phyloP scores from a whole-genome alignment of 2,888 invertebrate genomes.

The Caenorhabditis virilis region DNA sequence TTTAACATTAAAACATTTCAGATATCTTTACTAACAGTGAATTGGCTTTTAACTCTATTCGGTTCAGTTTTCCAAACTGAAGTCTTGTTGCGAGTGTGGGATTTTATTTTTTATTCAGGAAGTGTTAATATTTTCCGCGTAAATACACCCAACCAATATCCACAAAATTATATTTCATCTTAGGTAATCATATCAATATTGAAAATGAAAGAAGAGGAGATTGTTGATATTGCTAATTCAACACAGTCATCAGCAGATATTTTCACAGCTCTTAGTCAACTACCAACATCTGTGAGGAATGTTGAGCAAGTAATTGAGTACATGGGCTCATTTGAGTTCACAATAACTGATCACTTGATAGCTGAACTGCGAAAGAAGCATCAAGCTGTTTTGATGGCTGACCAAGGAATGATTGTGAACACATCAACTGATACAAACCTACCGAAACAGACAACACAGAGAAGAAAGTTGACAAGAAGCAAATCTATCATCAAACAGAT shows the following conservation, averaged over 20 bases:
- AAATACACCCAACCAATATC: slow-evolving; percentile 4
- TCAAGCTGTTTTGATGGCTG: slow-evolving; percentile 89
- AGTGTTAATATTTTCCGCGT: slow-evolving; percentile 85
- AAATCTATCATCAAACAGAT: slow-evolving; percentile 78
- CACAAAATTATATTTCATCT: slow-evolving; percentile 4
- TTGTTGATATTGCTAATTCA: slow-evolving; percentile 82
- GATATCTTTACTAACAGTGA: slow-evolving; percentile 89
- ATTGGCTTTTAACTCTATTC: slow-evolving; percentile 96
- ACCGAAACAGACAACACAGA: slow-evolving; percentile 78
- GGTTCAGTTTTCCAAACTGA: slow-evolving; percentile 95
- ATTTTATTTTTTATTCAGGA: slow-evolving; percentile 93
- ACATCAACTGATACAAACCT: slow-evolving; percentile 82
- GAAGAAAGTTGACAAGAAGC: slow-evolving; percentile 85
- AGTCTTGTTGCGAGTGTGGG: slow-evolving; percentile 91
- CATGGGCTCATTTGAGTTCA: slow-evolving; percentile 66
- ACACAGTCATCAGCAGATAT: slow-evolving; percentile 82
- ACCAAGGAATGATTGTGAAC: slow-evolving; percentile 89
- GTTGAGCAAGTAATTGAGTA: slow-evolving; percentile 61
- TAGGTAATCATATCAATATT: slow-evolving; percentile 64
- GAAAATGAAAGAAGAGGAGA: slow-evolving; percentile 76
- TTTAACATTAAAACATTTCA: slow-evolving; percentile 9
- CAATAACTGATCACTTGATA: slow-evolving; percentile 63
- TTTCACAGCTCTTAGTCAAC: slow-evolving; percentile 93
- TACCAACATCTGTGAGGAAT: slow-evolving; percentile 74
- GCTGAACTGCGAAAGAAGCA: slow-evolving; percentile 60